phyloP scores from a whole-genome alignment of 2,888 invertebrate genomes.

The Gymnosoma rotundatum region DNA sequence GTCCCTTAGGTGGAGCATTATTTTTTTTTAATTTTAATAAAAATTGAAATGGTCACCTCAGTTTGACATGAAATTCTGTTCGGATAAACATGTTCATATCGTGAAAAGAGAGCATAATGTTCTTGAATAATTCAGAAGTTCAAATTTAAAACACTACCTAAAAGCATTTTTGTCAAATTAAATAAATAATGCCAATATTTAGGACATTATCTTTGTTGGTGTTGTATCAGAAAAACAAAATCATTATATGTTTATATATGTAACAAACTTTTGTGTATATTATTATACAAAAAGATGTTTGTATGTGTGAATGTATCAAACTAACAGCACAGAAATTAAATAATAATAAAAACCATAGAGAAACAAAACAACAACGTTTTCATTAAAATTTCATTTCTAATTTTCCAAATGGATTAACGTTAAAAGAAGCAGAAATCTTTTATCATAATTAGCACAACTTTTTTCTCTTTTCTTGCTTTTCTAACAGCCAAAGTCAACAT shows the following conservation, averaged over 20 bases:
- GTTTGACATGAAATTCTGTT: too few relatives aligned
- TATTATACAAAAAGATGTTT: background rate
- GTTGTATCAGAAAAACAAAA: background rate
- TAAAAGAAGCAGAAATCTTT: slow-evolving; percentile 80
- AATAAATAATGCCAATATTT: background rate
- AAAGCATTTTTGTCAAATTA: background rate
- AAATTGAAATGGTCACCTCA: too few relatives aligned
- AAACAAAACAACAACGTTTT: slow-evolving; percentile 73
- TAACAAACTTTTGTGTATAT: background rate
- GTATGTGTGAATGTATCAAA: background rate
- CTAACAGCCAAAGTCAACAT: slow-evolving; percentile 46
- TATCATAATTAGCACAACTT: slow-evolving; percentile 79
- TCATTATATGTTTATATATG: background rate
- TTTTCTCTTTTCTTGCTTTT: slow-evolving; percentile 4
- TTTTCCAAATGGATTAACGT: slow-evolving; percentile 81
- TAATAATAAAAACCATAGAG: slow-evolving; percentile 11
- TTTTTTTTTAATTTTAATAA: too few relatives aligned
- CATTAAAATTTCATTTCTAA: slow-evolving; percentile 80
- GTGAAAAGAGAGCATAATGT: too few relatives aligned
- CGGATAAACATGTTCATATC: too few relatives aligned
- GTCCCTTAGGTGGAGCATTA: too few relatives aligned
- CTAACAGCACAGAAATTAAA: background rate
- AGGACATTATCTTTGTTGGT: background rate
- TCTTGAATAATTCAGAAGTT: too few relatives aligned
- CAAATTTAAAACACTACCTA: too few relatives aligned